phyloP scores from a whole-genome alignment of 1,140 invertebrate genomes.

The Panagrolaimus sp. region DNA sequence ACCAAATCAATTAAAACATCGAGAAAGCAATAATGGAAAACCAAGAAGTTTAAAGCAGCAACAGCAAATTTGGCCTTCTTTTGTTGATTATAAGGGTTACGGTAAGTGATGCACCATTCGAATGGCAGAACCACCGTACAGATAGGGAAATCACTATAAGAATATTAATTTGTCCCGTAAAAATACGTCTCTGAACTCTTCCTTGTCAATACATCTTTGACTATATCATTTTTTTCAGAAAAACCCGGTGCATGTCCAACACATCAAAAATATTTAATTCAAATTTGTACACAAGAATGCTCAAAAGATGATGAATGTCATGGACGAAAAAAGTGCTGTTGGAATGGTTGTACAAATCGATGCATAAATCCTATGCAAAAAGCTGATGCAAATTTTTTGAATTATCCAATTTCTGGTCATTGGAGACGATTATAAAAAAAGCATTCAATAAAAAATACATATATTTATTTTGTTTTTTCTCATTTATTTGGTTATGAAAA shows the following conservation, averaged over 20 bases:
- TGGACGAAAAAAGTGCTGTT: not conserved
- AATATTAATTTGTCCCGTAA: too few relatives aligned
- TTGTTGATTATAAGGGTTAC: not conserved
- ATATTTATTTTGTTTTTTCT: too few relatives aligned
- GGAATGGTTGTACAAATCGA: not conserved
- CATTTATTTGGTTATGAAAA: too few relatives aligned
- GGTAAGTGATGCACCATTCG: too few relatives aligned
- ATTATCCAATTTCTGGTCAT: slow-evolving; percentile 1
- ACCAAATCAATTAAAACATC: not conserved
- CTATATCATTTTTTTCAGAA: not conserved
- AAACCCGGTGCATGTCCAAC: not conserved
- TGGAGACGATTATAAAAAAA: too few relatives aligned
- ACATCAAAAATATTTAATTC: slow-evolving; percentile 4
- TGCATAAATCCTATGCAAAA: not conserved
- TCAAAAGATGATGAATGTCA: not conserved
- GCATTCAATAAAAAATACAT: too few relatives aligned
- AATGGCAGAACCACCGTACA: too few relatives aligned
- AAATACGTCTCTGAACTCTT: too few relatives aligned
- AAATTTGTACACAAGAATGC: not conserved
- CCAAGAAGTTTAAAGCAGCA: not conserved
- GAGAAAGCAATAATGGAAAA: not conserved
- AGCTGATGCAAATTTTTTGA: not conserved
- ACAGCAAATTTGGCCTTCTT: not conserved
- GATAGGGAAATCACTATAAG: too few relatives aligned
- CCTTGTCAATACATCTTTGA: too few relatives aligned